Evolutionary conservation across 1,140 invertebrate genomes (phyloP), one percentile per base, ranked within the genome.

Genomic region (Danaus plexippus): DNA sequence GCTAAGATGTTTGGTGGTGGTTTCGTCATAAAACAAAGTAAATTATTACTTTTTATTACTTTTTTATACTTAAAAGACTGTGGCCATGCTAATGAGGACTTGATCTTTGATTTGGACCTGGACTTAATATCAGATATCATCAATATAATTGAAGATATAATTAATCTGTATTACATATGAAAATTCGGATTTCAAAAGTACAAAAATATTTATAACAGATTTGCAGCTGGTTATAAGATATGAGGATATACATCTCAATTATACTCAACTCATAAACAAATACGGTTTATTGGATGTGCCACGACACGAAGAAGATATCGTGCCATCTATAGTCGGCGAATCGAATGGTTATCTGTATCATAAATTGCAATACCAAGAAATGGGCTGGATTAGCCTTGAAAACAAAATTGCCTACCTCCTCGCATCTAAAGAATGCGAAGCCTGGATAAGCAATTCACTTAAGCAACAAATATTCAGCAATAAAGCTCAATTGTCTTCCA

Each of bases 381-480:
- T 90, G 1, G 91, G 92, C 71, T 94, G 89, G 88, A 69, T 94
- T 8, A 69, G 91, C 1, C 75, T 90, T 15, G 80, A 89, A 13
- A 91, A 90, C 62, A 88, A 85, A 3, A 67, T 94, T 11, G 90
- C 84, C 2, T 91, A 88, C 65, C 66, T 88, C 41, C 66, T 92
- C n/a, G 88, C 90, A 1, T 90, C 91, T 67, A 63, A 75, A 52
- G 90, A 90, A 9, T 92, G 90, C 63, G 92, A 93, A 63, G 90
- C 93, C 2, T 93, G 92, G 92, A 65, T 92, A 59, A 86, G 90
- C 4, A 93, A 93, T 68, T 84, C 84, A 11, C 43, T 53, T 53
- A 53, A 45, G 43, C 44, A 45, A 18, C 44, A 42, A 12, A 53
- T 53, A 53, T 32, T 11, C 11, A 11, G 43, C 9, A 15, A 32